Base-by-base conservation (phyloP, 37 sponge, comb jelly and placozoan genomes). In the Chondrilla cf. caribensis region DNA sequence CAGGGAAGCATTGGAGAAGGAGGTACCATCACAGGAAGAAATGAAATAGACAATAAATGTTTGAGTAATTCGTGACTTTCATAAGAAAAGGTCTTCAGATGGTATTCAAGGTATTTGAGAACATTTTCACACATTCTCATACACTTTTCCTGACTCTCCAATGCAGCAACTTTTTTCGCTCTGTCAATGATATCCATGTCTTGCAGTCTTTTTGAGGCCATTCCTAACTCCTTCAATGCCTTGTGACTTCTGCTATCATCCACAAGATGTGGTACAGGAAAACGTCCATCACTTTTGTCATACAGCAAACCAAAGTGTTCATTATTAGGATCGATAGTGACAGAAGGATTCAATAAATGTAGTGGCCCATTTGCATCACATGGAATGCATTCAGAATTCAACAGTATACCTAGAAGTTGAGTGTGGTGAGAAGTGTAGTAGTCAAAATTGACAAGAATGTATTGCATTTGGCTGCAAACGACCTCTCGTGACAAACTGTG, bases 181-280 rank as follows among this genome's bases (percentile, higher is more conserved):
- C 76, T 39, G 19, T 73, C 76, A 43, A 73, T 39, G 44, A 73
- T 42, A 40, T 73, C 75, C 38, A 35, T 17, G 18, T 77, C 0
- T 26, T 58, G 58, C 2, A 90, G 90, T n/a, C 79, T 39, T 6
- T 40, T 18, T n/a, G 51, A 15, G 31, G 72, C 36, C 86, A 90
- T 90, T 1, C 86, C 86, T 18, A 90, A 47, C 0, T 40, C 8
- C 57, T 5, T 26, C 2, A 90, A 43, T 58, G 33, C 80, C 2
- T 3, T 3, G 32, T 42, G 40, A 35, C 59, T 57, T 7, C 33
- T 26, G 58, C 31, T 21, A 35, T 35, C 51, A 28, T 84, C 24
- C n/a, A 64, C 5, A 37, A 86, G 62, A n/a, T 21, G 28, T 15
- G 78, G 65, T 18, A 58, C 58, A 37, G 90, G 90, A 68, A 90